Base-by-base conservation (phyloP, 2,888 invertebrate genomes). In the Schizaphis graminum region DNA sequence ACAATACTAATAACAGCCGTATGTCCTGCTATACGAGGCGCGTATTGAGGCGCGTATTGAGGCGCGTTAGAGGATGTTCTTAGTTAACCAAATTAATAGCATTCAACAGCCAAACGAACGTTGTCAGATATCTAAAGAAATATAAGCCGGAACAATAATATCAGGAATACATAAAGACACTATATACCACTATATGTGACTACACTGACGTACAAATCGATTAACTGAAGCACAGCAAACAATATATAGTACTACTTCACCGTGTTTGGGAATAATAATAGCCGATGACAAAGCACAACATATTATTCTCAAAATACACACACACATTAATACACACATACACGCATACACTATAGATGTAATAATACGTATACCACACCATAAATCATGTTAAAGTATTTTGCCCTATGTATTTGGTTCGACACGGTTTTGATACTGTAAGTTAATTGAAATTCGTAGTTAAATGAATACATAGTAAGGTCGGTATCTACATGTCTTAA, bases 391-490 rank as follows among this genome's bases (percentile, higher is more conserved):
- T 28, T n/a, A n/a, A 26, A 28, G 16, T 26, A 47, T 67, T 47
- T 35, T 13, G 11, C 49, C 8, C 67, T 49, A 35, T 56, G 28
- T 21, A 11, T 90, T n/a, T 47, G n/a, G 49, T 67, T 35, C 84
- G 24, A 85, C 53, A 21, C 13, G 91, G 91, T 28, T 91, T 56
- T 53, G 56, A 56, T n/a, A 21, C 77, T 28, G 84, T 44, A 11
- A 91, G 28, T 91, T 91, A 91, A 91, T 91, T 84, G 84, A 91
- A 91, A 47, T 26, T 24, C 77, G 26, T 47, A 90, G 61, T 61
- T 90, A 47, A 61, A 77, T 13, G 49, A 67, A 26, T 49, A 47
- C 13, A 67, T 28, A 67, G n/a, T 26, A 91, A 35, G 21, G 26
- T 28, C 47, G 67, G n/a, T 56, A 41, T 89, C 10, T 7, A n/a